phyloP scores from a whole-genome alignment of 2,888 invertebrate genomes.

The Folsomia manolachei region DNA sequence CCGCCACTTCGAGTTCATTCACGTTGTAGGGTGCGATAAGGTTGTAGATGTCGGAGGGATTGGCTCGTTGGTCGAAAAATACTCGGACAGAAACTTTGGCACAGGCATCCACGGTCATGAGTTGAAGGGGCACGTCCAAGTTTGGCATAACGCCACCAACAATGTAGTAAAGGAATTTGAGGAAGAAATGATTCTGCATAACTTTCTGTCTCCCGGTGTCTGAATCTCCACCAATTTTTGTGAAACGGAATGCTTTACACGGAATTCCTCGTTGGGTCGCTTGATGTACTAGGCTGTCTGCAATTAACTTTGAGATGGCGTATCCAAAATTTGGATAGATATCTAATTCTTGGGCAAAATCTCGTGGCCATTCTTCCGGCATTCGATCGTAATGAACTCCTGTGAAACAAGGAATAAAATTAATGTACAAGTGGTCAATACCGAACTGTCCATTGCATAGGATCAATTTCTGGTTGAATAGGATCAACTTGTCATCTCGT shows the following conservation, averaged over 20 bases:
- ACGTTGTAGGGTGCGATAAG: conserved; percentile 13
- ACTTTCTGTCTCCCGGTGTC: conserved; percentile 28
- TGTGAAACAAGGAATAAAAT: no score
- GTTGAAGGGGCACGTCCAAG: conserved; percentile 18
- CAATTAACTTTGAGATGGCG: conserved; percentile 32
- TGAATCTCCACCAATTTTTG: conserved; percentile 33
- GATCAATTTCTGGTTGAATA: no score
- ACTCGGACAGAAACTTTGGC: conserved; percentile 26
- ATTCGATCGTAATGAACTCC: background rate
- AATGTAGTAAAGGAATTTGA: conserved; percentile 29
- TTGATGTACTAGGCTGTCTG: conserved; percentile 34
- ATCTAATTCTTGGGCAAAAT: conserved; percentile 15
- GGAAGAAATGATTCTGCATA: conserved; percentile 33
- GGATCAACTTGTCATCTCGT: no score
- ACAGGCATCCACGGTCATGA: conserved; percentile 30
- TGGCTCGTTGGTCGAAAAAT: conserved; percentile 23
- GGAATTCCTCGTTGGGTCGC: conserved; percentile 36
- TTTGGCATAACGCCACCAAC: conserved; percentile 24
- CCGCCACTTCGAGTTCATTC: conserved; percentile 16
- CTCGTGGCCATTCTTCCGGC: conserved; percentile 28
- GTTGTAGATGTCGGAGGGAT: conserved; percentile 37
- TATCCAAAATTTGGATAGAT: conserved; percentile 31
- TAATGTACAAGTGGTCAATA: no score
- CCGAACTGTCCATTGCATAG: no score
- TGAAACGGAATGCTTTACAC: conserved; percentile 35